Conservation (phyloP, 2,113 vertebrate genomes). For the Leucosticte australis region DNA sequence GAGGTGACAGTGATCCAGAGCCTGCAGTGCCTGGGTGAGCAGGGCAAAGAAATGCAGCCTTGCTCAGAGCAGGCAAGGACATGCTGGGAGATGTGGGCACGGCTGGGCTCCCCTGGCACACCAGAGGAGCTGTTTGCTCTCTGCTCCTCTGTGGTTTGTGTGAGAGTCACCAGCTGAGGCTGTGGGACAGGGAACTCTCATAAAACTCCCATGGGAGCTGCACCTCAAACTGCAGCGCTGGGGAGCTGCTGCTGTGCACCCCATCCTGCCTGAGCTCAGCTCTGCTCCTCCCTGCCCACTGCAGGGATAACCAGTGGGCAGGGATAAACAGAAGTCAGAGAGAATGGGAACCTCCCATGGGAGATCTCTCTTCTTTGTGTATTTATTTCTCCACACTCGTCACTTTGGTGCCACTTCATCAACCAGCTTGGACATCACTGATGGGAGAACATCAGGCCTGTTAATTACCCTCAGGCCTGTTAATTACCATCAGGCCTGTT, state of each 20-base stretch:
- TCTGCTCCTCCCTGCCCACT: not conserved
- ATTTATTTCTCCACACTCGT: not conserved
- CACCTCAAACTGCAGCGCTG: fast-evolving
- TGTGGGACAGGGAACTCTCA: not conserved
- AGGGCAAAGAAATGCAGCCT: not conserved
- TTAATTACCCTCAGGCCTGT: not conserved
- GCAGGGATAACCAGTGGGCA: not conserved
- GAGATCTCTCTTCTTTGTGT: not conserved
- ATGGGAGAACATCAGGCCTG: not conserved
- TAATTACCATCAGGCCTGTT: not conserved
- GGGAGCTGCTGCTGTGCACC: not conserved
- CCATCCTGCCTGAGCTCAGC: not conserved
- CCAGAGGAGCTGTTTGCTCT: not conserved
- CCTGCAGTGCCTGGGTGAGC: not conserved
- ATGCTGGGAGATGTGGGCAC: not conserved
- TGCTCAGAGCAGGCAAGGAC: not conserved
- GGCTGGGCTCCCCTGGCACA: not conserved
- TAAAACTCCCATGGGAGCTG: not conserved
- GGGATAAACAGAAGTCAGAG: not conserved
- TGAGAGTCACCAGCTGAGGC: not conserved
- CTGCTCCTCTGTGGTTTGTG: not conserved
- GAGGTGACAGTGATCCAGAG: not conserved
- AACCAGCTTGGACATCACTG: not conserved
- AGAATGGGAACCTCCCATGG: not conserved
- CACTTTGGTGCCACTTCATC: not conserved